Base-by-base conservation (phyloP, 2,888 invertebrate genomes). In the Lasiommata megera region DNA sequence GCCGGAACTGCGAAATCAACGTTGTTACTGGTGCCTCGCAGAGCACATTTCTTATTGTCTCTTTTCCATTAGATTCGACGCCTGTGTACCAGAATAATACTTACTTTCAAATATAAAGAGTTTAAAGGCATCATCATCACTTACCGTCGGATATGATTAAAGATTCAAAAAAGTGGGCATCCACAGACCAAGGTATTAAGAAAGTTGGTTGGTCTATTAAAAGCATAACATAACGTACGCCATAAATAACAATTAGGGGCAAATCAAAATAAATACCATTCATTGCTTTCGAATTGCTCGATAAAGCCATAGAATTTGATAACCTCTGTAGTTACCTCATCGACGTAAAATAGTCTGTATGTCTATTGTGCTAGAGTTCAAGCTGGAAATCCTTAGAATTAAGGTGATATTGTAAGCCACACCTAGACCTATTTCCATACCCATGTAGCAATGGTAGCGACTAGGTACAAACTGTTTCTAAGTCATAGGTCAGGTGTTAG, bases 231-330 rank as follows among this genome's bases (percentile, higher is more conserved):
- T 18, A 40, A 40, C 16, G 17, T 47, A 55, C 23, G 18, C 57
- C 44, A 56, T 58, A 62, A 62, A 62, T 60, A 60, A 58, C 58
- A 62, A 58, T 60, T 60, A 60, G 31, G 53, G 29, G 31, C 40
- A 43, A 56, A 44, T 55, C 43, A 55, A 44, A 53, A 36, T 62
- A 48, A 61, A 55, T 50, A 57, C 17, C 34, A 36, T 18, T 48
- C 48, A 58, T 53, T 46, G 37, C 46, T 55, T 47, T 56, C 36
- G 43, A 53, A 53, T 52, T 23, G 51, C 34, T 38, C 54, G 37
- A 54, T 54, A 52, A 41, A 52, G 52, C 40, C 31, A 40, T 52
- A 31, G 52, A 52, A 52, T 52, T 34, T 52, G 44, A 54, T 37
- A 44, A 54, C 34, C 28, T 17, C 18, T 14, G 16, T 11, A 28